A percentile compares a stretch with the other conserved stretches of the same genome.
phyloP scores from a whole-genome alignment of 2,113 vertebrate genomes.

The Protobothrops mucrosquamatus region DNA sequence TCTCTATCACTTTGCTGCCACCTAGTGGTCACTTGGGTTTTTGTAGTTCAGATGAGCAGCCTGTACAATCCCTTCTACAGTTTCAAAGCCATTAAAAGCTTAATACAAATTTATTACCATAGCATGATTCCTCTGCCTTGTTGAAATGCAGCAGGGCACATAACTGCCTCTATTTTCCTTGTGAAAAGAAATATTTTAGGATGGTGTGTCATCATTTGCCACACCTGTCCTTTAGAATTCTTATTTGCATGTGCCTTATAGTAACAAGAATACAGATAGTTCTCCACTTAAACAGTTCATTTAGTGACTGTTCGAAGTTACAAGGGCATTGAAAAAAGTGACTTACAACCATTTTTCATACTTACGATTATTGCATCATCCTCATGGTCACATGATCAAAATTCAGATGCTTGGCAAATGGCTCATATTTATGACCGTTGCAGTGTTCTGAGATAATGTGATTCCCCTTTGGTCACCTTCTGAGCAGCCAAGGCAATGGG shows the following conservation, averaged over 20 bases:
- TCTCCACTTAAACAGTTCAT: too few species aligned
- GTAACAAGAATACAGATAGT: neutral
- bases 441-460: too few species aligned
- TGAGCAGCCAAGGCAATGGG: too few species aligned
- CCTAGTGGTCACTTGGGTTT: neutral
- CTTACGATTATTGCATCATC: too few species aligned
- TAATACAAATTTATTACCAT: neutral
- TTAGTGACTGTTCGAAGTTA: too few species aligned
- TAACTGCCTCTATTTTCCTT: neutral
- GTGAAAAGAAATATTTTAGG: neutral
- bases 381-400: too few species aligned
- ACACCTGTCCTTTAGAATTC: neutral
- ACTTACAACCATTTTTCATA: too few species aligned
- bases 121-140: neutral
- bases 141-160: neutral
- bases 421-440: too few species aligned
- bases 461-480: too few species aligned
- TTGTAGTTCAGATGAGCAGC: neutral
- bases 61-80: too few species aligned
- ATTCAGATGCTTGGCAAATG: too few species aligned
- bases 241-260: neutral
- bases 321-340: too few species aligned
- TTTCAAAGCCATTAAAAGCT: neutral
- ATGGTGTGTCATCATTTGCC: neutral
- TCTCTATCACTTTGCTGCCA: neutral